Percentiles rank a stretch among this genome's conserved stretches.
These are phyloP conservation scores for Metaphire vulgaris DNA, from an alignment of 1,140 invertebrate species.

Conservation along the genomic window DNA sequence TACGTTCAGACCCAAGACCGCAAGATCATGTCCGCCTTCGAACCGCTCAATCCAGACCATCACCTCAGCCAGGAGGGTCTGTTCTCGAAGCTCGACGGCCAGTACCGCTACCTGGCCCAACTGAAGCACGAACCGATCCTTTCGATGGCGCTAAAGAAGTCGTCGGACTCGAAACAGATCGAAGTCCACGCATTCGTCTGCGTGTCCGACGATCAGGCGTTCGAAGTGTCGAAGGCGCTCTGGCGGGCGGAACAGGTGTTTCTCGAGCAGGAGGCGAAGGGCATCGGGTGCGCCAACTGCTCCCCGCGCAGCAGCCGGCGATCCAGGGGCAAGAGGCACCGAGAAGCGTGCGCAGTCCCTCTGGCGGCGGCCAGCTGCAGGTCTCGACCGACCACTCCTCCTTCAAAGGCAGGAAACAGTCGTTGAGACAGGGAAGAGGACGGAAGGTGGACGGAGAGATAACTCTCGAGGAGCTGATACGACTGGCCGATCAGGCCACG, in stretches of 20 bases:
- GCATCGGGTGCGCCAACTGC: background rate
- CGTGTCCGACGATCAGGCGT: background rate
- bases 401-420: no score
- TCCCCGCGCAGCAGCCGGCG: no score
- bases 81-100: background rate
- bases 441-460: no score
- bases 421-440: background rate
- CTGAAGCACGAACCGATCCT: background rate
- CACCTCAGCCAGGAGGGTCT: background rate
- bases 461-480: background rate
- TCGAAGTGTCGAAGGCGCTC: background rate
- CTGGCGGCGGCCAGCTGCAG: no score
- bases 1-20: background rate
- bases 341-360: background rate
- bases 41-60: background rate
- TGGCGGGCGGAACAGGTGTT: background rate
- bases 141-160: background rate
- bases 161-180: background rate
- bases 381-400: no score
- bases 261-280: background rate
- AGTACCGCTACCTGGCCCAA: background rate
- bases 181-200: background rate
- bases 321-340: no score
- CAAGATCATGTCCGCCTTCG: background rate
- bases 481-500: background rate